phyloP scores from a whole-genome alignment of 1,140 invertebrate genomes.

The Parapsyche elsis region DNA sequence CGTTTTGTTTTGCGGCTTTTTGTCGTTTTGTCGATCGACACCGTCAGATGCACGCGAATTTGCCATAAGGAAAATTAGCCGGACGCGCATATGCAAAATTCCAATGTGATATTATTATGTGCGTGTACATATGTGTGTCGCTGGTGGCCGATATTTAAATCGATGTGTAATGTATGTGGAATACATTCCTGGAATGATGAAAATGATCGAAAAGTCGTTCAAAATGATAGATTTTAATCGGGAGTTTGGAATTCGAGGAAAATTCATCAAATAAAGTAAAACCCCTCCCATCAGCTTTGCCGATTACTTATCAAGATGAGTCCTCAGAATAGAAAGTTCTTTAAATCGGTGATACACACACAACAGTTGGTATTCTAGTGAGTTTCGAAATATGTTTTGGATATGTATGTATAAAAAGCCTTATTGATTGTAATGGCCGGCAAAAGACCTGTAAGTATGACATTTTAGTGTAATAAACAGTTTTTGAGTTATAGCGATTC shows the following conservation, averaged over 20 bases:
- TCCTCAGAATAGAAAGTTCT: slow-evolving; percentile 3
- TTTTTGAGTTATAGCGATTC: too few relatives aligned
- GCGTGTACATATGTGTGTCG: neutral
- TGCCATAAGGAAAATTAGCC: too few relatives aligned
- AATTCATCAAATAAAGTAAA: slow-evolving; percentile 16
- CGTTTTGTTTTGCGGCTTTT: neutral
- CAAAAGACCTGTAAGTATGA: too few relatives aligned
- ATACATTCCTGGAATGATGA: neutral
- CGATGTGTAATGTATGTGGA: neutral
- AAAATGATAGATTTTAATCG: too few relatives aligned
- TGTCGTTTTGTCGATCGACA: slow-evolving; percentile 3
- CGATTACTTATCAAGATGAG: neutral
- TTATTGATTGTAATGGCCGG: too few relatives aligned
- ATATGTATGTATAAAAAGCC: too few relatives aligned
- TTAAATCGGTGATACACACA: neutral
- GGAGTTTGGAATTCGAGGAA: neutral
- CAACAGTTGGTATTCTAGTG: too few relatives aligned
- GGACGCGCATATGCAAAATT: too few relatives aligned
- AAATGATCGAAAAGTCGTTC: too few relatives aligned
- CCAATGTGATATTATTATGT: neutral
- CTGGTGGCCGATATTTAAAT: neutral
- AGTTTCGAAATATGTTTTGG: too few relatives aligned
- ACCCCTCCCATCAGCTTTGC: neutral
- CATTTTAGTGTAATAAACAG: too few relatives aligned
- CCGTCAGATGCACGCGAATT: neutral